phyloP scores from a whole-genome alignment of 2,797 vertebrate species.

The Pantherophis alleghaniensis region DNA sequence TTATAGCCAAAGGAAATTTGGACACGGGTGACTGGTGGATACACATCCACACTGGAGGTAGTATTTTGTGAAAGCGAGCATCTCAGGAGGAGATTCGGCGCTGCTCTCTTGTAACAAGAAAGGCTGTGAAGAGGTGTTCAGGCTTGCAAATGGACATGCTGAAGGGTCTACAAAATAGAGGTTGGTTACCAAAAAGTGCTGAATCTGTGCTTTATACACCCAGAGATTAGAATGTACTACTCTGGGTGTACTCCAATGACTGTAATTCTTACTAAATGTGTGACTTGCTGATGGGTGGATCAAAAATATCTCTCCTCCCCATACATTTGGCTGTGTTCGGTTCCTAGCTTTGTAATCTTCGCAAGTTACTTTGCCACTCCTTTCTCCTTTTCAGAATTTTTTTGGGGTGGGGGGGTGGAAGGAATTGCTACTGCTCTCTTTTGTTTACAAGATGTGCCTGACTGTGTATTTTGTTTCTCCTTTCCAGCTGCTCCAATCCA shows the following conservation, averaged over 20 bases:
- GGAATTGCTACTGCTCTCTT: conserved; percentile 32
- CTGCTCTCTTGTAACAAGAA: conserved; percentile 24
- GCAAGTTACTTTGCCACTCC: background rate
- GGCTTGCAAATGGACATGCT: background rate
- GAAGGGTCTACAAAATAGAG: background rate
- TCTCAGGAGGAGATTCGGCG: background rate
- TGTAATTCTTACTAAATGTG: background rate
- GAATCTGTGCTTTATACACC: background rate
- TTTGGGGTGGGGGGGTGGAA: background rate
- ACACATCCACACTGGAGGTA: background rate
- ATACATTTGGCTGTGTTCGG: background rate
- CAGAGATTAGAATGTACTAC: conserved; percentile 26
- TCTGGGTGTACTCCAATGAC: background rate
- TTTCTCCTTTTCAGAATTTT: background rate
- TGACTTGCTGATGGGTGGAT: background rate
- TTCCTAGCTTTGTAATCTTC: background rate
- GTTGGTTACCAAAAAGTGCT: background rate
- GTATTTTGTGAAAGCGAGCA: background rate
- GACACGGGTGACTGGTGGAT: background rate
- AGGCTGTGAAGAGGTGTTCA: background rate
- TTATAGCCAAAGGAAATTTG: background rate
- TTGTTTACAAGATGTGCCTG: conserved; percentile 43
- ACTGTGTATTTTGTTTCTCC: conserved; percentile 60
- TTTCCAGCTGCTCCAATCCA: conserved; percentile 42
- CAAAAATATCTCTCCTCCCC: background rate